A percentile compares a stretch with the other conserved stretches of the same genome.
phyloP scores from a whole-genome alignment of 1,140 invertebrate species.

The Papilio polytes region DNA sequence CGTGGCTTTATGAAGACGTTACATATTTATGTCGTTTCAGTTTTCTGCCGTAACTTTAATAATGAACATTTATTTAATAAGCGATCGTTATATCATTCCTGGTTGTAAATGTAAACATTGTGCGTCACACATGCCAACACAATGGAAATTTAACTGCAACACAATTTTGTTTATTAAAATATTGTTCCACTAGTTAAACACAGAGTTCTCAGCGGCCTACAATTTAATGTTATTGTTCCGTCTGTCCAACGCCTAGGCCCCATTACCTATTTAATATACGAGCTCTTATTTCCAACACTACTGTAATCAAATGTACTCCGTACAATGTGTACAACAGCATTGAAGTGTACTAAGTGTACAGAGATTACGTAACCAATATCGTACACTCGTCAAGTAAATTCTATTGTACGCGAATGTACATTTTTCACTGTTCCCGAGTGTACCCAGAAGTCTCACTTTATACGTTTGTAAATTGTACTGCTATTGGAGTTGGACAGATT shows the following conservation, averaged over 20 bases:
- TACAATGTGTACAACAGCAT: background rate
- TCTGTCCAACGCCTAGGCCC: slow-evolving; percentile 16
- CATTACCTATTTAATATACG: slow-evolving; percentile 27
- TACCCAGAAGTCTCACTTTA: background rate
- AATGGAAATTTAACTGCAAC: slow-evolving; percentile 29
- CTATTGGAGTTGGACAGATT: slow-evolving; percentile 9
- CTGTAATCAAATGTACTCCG: background rate
- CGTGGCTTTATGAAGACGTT: too few species aligned
- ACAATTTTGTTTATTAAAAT: slow-evolving; percentile 32
- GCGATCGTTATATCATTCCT: slow-evolving; percentile 2
- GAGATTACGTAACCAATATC: background rate
- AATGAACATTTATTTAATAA: background rate
- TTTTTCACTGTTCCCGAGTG: slow-evolving; percentile 15
- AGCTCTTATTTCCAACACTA: slow-evolving; percentile 14
- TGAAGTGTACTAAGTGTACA: background rate
- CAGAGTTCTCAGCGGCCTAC: slow-evolving; percentile 5
- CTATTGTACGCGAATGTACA: background rate
- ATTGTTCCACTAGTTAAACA: slow-evolving; percentile 22
- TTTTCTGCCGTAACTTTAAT: background rate
- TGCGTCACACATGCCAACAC: slow-evolving; percentile 13
- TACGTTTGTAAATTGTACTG: slow-evolving; percentile 13
- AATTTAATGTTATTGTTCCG: slow-evolving; percentile 29
- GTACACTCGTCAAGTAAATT: slow-evolving; percentile 8
- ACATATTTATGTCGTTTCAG: too few species aligned
- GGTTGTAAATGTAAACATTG: background rate